phyloP scores from a whole-genome alignment of 2,797 vertebrate species.

The Propithecus perrieri region DNA sequence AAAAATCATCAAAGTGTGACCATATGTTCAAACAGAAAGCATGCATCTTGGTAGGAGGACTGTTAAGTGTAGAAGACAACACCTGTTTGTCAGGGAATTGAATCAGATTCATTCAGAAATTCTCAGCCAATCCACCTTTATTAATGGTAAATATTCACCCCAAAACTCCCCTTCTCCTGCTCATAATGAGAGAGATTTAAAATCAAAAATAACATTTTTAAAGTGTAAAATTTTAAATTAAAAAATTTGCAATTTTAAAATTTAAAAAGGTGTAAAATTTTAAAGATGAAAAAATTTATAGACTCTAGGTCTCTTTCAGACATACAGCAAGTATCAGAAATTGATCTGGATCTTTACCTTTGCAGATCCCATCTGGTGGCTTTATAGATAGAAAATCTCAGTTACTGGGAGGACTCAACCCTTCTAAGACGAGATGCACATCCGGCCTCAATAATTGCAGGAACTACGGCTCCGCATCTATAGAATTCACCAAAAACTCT shows the following conservation, averaged over 20 bases:
- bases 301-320: background rate
- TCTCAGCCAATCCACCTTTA: background rate
- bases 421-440: background rate
- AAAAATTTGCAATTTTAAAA: background rate
- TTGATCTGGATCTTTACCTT: background rate
- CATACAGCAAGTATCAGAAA: background rate
- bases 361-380: background rate
- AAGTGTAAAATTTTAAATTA: background rate
- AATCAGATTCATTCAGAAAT: background rate
- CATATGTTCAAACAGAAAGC: slow-evolving; percentile 24
- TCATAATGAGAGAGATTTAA: background rate
- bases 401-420: background rate
- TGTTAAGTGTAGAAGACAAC: background rate
- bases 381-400: background rate
- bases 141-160: background rate
- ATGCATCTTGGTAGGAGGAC: background rate
- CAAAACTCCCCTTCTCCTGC: background rate
- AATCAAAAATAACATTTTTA: background rate
- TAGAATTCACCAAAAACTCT: background rate
- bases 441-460: background rate
- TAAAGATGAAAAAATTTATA: background rate
- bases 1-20: background rate
- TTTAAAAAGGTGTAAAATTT: background rate
- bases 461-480: background rate
- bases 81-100: background rate